These are phyloP conservation scores for Nestor notabilis DNA, from an alignment of 2,113 vertebrate genomes.

Conservation along the genomic window DNA sequence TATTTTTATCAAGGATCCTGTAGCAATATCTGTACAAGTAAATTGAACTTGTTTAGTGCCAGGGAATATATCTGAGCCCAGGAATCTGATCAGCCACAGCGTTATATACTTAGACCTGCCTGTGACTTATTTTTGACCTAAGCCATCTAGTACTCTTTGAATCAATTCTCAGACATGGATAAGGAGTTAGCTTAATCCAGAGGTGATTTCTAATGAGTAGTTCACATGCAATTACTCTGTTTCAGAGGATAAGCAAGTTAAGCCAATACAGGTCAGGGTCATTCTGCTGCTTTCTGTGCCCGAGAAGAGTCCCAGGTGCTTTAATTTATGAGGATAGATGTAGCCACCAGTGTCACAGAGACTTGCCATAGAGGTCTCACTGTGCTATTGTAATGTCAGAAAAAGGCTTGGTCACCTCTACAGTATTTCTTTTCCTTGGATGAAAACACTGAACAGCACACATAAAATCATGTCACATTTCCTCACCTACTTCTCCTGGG, in stretches of 20 bases:
- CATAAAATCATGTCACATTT: not conserved
- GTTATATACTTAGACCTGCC: not conserved
- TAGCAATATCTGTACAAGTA: not conserved
- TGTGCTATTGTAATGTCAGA: not conserved
- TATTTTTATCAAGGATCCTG: not conserved
- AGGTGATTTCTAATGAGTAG: conserved; percentile 21
- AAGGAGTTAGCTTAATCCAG: conserved; percentile 12
- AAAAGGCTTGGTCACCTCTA: not conserved
- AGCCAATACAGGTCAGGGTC: not conserved
- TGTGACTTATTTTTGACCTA: not conserved
- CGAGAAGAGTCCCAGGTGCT: not conserved
- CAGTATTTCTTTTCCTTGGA: not conserved
- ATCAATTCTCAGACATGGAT: conserved; percentile 4
- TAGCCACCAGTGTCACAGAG: not conserved
- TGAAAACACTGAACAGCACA: not conserved
- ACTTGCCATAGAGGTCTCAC: not conserved
- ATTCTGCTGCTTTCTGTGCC: not conserved
- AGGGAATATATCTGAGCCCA: not conserved
- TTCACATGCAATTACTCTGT: conserved; percentile 18
- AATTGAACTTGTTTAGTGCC: not conserved
- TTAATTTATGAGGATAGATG: not conserved
- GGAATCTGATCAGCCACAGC: not conserved
- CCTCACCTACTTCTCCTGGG: not conserved
- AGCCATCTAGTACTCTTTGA: not conserved
- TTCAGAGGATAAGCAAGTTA: conserved; percentile 30